Conservation (phyloP, 2,797 vertebrate genomes). For the Pogoniulus pusillus region DNA sequence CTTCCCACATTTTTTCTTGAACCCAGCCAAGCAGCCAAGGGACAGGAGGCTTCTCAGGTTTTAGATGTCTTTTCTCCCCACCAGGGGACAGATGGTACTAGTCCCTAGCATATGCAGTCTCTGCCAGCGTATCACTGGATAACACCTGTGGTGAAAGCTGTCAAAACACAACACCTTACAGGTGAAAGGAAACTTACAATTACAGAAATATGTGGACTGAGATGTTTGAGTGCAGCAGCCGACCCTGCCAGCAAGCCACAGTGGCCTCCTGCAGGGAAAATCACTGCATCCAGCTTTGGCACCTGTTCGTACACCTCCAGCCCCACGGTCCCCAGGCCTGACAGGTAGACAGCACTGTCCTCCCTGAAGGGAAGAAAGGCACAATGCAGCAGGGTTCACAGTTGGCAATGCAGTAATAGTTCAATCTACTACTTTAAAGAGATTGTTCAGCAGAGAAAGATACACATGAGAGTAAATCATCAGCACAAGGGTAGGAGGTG, state of each 20-base stretch:
- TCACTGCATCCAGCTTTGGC: constrained; percentile 85
- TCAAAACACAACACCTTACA: neutral
- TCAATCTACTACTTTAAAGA: neutral
- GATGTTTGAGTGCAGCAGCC: constrained; percentile 88
- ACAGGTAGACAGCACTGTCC: constrained; percentile 83
- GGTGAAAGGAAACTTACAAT: constrained; percentile 81
- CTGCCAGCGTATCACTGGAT: neutral
- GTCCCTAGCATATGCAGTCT: neutral
- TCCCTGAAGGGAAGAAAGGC: constrained; percentile 73
- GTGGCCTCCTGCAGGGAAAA: constrained; percentile 86
- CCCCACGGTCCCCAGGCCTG: constrained; percentile 88
- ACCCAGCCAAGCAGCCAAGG: neutral
- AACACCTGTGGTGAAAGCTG: neutral
- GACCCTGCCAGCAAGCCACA: constrained; percentile 85
- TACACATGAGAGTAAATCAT: neutral
- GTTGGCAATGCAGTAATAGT: rapidly evolving
- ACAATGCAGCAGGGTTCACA: neutral
- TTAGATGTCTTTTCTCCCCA: neutral
- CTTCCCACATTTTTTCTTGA: neutral
- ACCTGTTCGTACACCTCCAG: constrained; percentile 90
- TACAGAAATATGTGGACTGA: constrained; percentile 81
- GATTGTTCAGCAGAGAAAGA: neutral
- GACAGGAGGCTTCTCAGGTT: neutral
- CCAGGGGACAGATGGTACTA: neutral
- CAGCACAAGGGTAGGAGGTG: neutral